These are phyloP conservation scores for Steinernema scapterisci DNA, from an alignment of 2,888 invertebrate species.

Conservation along the genomic window DNA sequence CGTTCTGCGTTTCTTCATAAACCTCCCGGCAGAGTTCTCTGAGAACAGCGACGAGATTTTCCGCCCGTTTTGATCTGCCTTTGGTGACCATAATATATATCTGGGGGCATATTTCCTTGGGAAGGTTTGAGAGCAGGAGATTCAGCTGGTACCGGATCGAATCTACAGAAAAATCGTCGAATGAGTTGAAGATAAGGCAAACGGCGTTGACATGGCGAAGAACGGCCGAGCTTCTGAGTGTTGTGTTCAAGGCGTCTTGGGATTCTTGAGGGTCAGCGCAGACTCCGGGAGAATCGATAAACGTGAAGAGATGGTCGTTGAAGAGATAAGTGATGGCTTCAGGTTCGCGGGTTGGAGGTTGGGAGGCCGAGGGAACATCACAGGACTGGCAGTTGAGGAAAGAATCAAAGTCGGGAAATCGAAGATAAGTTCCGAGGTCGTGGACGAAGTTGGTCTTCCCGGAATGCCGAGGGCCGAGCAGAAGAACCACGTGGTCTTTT, in stretches of 20 bases:
- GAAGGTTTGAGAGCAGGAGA: not conserved
- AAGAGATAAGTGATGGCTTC: no score
- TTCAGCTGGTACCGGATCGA: not conserved
- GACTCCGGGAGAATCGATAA: slow-evolving; percentile 7
- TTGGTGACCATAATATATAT: slow-evolving; percentile 2
- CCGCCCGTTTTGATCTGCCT: not conserved
- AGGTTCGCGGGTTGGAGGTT: not conserved
- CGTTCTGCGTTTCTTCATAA: not conserved
- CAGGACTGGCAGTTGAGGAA: not conserved
- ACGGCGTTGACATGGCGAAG: slow-evolving; percentile 8
- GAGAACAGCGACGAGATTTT: not conserved
- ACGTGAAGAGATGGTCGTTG: not conserved
- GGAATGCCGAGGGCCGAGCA: not conserved
- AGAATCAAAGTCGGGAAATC: not conserved
- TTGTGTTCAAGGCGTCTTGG: not conserved
- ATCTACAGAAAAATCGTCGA: not conserved
- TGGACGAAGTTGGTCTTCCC: not conserved
- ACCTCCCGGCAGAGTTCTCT: not conserved
- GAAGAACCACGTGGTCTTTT: not conserved
- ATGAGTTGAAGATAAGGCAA: slow-evolving; percentile 9
- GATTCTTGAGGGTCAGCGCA: not conserved
- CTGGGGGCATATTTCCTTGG: not conserved
- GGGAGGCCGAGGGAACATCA: not conserved
- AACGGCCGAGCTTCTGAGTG: not conserved
- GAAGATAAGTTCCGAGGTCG: not conserved